These are phyloP conservation scores for Trichonephila clavipes DNA, from an alignment of 1,140 invertebrate species.

Conservation along the genomic window DNA sequence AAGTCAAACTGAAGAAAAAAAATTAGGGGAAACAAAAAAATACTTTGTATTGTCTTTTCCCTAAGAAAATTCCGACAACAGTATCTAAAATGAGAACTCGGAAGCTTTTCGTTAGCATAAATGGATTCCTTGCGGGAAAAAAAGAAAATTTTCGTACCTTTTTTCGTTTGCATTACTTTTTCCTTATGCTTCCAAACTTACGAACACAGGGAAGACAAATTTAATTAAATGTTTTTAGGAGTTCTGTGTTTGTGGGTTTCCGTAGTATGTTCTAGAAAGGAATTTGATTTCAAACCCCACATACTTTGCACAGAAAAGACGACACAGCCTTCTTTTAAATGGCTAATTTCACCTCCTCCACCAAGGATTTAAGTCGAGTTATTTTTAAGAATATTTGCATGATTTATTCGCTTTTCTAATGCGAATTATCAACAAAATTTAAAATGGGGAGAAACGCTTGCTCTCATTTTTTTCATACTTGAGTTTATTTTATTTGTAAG, in stretches of 20 bases:
- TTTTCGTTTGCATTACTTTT: background rate
- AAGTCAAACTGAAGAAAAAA: no score
- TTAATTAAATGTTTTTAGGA: conserved; percentile 35
- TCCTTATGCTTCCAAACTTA: background rate
- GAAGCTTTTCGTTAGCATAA: background rate
- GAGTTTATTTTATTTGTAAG: background rate
- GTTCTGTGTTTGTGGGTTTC: background rate
- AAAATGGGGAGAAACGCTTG: background rate
- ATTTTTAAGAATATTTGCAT: background rate
- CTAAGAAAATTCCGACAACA: background rate
- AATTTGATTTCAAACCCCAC: conserved; percentile 39
- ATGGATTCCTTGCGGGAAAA: background rate
- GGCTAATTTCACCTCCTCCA: background rate
- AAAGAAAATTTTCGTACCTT: background rate
- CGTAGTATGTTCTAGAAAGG: background rate
- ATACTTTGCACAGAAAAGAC: background rate
- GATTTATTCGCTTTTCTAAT: background rate
- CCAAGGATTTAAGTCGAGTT: background rate
- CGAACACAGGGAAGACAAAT: background rate
- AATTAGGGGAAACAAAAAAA: no score
- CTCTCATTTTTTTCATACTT: background rate
- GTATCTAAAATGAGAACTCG: conserved; percentile 15
- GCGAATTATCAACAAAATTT: background rate
- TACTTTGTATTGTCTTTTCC: background rate
- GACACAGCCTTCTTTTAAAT: background rate